Evolutionary conservation across 1,140 invertebrate genomes (phyloP).

Genomic region (Drosophila lowei): DNA sequence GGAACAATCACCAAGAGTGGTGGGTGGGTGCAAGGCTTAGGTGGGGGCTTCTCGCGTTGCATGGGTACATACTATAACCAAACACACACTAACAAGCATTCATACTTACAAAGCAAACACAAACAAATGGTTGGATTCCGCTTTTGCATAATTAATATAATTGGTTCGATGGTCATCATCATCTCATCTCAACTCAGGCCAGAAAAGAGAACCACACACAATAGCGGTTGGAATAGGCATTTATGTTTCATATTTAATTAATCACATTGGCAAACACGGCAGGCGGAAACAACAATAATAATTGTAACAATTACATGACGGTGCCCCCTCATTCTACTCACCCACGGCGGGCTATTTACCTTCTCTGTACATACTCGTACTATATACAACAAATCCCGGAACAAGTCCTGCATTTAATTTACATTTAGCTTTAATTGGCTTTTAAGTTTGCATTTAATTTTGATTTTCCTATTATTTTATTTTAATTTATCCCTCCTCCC

Average conservation of each 20-base stretch:
- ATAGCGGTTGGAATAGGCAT: slow-evolving; percentile 37
- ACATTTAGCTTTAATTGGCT: slow-evolving; percentile 50
- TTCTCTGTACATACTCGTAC: slow-evolving; percentile 59
- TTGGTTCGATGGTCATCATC: slow-evolving; percentile 62
- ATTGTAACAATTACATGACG: slow-evolving; percentile 43
- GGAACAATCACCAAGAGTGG: slow-evolving; percentile 19
- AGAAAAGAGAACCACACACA: slow-evolving; percentile 37
- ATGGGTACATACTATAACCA: slow-evolving; percentile 35
- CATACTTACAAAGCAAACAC: slow-evolving; percentile 30
- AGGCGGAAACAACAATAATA: slow-evolving; percentile 12
- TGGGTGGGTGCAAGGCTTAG: slow-evolving; percentile 14
- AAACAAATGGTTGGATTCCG: slow-evolving; percentile 30
- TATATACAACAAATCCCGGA: slow-evolving; percentile 5
- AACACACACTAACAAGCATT: slow-evolving; percentile 35
- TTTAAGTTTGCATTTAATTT: slow-evolving; percentile 51
- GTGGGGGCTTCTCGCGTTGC: slow-evolving; percentile 31
- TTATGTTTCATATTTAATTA: slow-evolving; percentile 73
- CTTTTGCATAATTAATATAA: slow-evolving; percentile 69
- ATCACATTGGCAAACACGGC: slow-evolving; percentile 44
- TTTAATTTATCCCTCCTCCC: slow-evolving; percentile 36
- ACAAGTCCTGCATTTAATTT: slow-evolving; percentile 26
- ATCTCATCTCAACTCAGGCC: neutral
- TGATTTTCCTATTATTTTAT: slow-evolving; percentile 46
- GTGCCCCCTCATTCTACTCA: slow-evolving; percentile 16
- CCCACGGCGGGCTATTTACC: slow-evolving; percentile 50